These are phyloP conservation scores for Monoplex corrugatus DNA, from an alignment of 2,888 invertebrate genomes.

Conservation along the genomic window DNA sequence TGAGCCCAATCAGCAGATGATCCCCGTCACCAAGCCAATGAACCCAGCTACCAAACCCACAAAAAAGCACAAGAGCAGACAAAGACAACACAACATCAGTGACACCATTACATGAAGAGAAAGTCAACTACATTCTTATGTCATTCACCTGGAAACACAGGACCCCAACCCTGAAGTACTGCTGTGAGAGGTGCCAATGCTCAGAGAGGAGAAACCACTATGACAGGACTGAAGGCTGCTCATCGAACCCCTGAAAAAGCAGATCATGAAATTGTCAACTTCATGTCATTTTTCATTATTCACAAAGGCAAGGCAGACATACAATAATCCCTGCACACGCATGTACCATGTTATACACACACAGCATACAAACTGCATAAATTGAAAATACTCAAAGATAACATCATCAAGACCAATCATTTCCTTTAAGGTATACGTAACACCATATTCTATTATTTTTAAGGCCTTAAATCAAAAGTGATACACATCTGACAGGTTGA, in stretches of 20 bases:
- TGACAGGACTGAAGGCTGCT: constrained; percentile 93
- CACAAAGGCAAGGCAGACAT: too few relatives aligned
- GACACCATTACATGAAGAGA: not conserved
- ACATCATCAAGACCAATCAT: too few relatives aligned
- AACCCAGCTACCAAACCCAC: not conserved
- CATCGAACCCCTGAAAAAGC: constrained; percentile 89
- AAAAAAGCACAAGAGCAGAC: not conserved
- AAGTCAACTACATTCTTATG: not conserved
- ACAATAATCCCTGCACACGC: too few relatives aligned
- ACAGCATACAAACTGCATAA: too few relatives aligned
- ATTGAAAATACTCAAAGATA: too few relatives aligned
- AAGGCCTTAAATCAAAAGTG: too few relatives aligned
- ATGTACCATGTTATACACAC: too few relatives aligned
- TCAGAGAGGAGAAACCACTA: constrained; percentile 89
- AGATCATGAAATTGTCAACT: too few relatives aligned
- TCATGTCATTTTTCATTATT: too few relatives aligned
- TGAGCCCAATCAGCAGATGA: not conserved
- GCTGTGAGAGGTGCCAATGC: constrained; percentile 83
- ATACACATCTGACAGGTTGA: too few relatives aligned
- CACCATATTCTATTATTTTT: too few relatives aligned
- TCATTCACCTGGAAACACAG: constrained; percentile 68
- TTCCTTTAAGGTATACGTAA: too few relatives aligned
- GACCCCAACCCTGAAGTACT: constrained; percentile 67
- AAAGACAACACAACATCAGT: not conserved
- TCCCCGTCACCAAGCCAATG: not conserved